A percentile compares a stretch with the other conserved stretches of the same genome.
Evolutionary conservation across 1,140 invertebrate species (phyloP).

Genomic region (Brachystomella parvula): DNA sequence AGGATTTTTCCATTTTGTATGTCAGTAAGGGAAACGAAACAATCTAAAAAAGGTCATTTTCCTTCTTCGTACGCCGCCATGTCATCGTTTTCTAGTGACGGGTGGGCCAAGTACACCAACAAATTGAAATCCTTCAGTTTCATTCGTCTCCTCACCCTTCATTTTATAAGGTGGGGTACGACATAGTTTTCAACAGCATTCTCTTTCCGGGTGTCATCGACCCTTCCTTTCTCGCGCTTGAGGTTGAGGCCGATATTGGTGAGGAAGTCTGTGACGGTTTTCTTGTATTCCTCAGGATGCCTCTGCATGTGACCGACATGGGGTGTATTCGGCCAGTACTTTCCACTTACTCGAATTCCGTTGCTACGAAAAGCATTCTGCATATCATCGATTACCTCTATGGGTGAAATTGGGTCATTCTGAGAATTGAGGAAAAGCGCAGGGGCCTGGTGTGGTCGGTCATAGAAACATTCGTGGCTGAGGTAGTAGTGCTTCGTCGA

Average conservation of each 20-base stretch:
- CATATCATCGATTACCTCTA: conserved; percentile 20
- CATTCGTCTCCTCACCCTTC: no score
- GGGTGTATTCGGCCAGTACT: conserved; percentile 25
- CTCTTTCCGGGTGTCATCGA: not conserved
- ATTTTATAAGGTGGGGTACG: no score
- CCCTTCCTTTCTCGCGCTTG: not conserved
- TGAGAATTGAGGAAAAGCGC: conserved; percentile 23
- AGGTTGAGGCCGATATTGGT: not conserved
- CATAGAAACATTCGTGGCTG: conserved; percentile 21
- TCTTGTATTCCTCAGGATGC: conserved; percentile 31
- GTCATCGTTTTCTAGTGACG: no score
- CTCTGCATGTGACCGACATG: conserved; percentile 32
- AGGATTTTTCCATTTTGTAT: no score
- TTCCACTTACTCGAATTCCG: not conserved
- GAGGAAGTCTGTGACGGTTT: conserved; percentile 22
- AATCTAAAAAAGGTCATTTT: no score
- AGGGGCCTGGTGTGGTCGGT: conserved; percentile 17
- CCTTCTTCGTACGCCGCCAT: no score
- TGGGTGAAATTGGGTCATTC: conserved; percentile 23
- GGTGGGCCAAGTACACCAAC: no score
- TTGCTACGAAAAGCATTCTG: conserved; percentile 15
- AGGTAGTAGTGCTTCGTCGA: conserved; percentile 22
- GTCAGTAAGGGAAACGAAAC: no score
- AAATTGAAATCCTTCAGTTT: no score
- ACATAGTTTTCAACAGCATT: no score